Evolutionary conservation across 2,888 invertebrate species (phyloP).

Genomic region (Entomobrya proxima): DNA sequence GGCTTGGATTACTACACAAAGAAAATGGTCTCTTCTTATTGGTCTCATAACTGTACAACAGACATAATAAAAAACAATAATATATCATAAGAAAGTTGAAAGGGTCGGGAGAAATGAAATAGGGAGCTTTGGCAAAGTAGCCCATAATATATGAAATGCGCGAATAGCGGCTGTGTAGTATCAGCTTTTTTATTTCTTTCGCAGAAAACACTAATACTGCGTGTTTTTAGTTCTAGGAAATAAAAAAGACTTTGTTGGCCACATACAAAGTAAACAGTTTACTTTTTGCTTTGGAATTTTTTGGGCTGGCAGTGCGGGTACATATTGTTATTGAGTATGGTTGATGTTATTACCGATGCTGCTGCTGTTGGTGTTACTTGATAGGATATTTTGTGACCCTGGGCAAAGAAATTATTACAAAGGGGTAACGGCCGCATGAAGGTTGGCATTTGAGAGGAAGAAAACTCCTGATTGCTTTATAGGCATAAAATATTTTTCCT

Average conservation of each 20-base stretch:
- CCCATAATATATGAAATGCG: neutral
- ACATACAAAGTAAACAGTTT: conserved; percentile 48
- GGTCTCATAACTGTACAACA: neutral
- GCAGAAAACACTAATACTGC: neutral
- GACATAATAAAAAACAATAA: conserved; percentile 5
- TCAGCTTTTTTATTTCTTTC: neutral
- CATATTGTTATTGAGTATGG: neutral
- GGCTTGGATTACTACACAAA: neutral
- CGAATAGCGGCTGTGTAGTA: neutral
- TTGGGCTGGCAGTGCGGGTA: neutral
- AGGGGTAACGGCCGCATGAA: conserved; percentile 60
- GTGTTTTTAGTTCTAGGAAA: neutral
- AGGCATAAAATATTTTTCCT: conserved; percentile 21
- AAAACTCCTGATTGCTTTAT: neutral
- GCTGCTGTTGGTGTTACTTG: neutral
- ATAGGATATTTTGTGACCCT: conserved; percentile 51
- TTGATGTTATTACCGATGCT: conserved; percentile 5
- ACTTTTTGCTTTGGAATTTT: neutral
- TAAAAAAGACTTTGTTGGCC: conserved; percentile 2
- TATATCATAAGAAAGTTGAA: conserved; percentile 9
- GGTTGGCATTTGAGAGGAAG: conserved; percentile 15
- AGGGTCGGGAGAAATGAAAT: neutral
- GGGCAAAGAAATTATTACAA: conserved; percentile 49
- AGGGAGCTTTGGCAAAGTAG: neutral
- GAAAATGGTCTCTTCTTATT: neutral